phyloP scores from a whole-genome alignment of 2,113 vertebrate species.

The Neotoma lepida region DNA sequence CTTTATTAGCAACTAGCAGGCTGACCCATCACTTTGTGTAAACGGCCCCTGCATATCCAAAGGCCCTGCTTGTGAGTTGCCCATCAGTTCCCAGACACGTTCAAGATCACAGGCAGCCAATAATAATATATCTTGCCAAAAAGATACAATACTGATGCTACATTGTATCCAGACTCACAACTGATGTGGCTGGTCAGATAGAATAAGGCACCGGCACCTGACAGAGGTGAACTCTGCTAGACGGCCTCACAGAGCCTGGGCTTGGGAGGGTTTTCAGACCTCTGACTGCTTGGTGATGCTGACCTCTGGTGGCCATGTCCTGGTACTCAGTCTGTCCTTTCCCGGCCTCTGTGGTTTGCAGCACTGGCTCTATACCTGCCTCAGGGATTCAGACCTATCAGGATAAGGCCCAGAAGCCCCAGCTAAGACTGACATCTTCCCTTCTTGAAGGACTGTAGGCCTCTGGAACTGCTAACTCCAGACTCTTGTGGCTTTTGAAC shows the following conservation, averaged over 20 bases:
- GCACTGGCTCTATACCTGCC: not conserved
- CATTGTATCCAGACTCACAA: not conserved
- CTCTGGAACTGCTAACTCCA: not conserved
- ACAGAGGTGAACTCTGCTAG: accelerated
- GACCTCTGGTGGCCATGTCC: conserved; percentile 58
- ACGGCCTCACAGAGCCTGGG: not conserved
- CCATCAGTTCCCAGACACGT: no score
- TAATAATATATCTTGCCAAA: not conserved
- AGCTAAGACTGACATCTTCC: not conserved
- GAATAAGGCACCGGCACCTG: not conserved
- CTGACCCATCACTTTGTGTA: not conserved
- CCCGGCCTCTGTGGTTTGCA: not conserved
- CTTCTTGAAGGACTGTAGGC: not conserved
- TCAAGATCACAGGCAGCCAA: not conserved
- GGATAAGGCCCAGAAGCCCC: not conserved
- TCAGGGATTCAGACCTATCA: not conserved
- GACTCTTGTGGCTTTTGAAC: not conserved
- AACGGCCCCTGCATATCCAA: accelerated
- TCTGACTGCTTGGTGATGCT: conserved; percentile 20
- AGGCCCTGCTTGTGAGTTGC: accelerated
- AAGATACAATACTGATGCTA: not conserved
- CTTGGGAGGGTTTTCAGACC: accelerated
- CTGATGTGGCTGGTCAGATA: no score
- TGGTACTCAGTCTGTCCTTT: not conserved
- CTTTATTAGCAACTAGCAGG: not conserved